phyloP scores from a whole-genome alignment of 2,888 invertebrate species.

The Drosophila mayaguana region DNA sequence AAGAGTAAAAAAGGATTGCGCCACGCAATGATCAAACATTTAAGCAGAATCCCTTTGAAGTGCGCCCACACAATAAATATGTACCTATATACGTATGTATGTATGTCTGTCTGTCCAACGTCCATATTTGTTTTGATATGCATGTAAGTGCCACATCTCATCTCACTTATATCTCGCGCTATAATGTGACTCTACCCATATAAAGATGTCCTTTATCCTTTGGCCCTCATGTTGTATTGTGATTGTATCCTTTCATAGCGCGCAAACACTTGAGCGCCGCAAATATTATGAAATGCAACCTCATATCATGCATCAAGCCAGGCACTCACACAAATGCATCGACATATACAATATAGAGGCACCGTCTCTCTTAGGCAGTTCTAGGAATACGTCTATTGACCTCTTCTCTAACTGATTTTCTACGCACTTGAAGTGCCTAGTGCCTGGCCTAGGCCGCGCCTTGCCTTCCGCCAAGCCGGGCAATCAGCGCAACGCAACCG shows the following conservation, averaged over 20 bases:
- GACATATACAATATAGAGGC: constrained; percentile 5
- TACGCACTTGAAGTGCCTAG: constrained; percentile 25
- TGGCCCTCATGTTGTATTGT: constrained; percentile 7
- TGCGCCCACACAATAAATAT: constrained; percentile 21
- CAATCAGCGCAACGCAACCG: constrained; percentile 53
- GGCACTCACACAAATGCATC: constrained; percentile 13
- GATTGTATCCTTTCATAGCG: constrained; percentile 40
- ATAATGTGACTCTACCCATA: not conserved
- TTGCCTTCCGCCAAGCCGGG: constrained; percentile 20
- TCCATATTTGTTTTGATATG: constrained; percentile 64
- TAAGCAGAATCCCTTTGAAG: constrained; percentile 46
- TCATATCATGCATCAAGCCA: constrained; percentile 20
- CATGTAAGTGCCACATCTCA: constrained; percentile 39
- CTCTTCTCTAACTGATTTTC: constrained; percentile 36
- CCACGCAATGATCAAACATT: constrained; percentile 73
- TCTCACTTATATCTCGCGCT: constrained; percentile 2
- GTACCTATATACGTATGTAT: not conserved
- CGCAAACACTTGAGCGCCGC: constrained; percentile 38
- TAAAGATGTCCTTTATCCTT: constrained; percentile 26
- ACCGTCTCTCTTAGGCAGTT: constrained; percentile 28
- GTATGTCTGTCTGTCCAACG: constrained; percentile 14
- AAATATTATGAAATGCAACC: constrained; percentile 63
- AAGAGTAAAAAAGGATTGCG: constrained; percentile 66
- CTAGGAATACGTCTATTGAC: constrained; percentile 51
- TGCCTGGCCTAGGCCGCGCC: constrained; percentile 6